These are phyloP conservation scores for Laodelphax striatellus DNA, from an alignment of 1,140 invertebrate species.

Conservation along the genomic window DNA sequence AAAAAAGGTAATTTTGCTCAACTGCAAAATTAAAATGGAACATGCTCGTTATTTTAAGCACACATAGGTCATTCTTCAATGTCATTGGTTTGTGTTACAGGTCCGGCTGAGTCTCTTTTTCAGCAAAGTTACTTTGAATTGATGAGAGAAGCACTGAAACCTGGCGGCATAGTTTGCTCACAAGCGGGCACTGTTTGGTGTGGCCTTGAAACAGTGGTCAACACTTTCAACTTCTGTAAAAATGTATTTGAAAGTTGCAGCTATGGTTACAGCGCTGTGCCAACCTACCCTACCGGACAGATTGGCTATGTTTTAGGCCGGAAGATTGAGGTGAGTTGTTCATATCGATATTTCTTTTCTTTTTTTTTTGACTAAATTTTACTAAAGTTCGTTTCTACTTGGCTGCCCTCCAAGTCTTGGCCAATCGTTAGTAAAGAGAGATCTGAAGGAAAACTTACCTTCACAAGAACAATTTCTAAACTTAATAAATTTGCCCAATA, in stretches of 20 bases:
- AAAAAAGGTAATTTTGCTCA: too few relatives aligned
- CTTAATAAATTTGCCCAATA: too few relatives aligned
- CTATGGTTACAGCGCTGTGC: constrained; percentile 76
- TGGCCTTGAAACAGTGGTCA: constrained; percentile 63
- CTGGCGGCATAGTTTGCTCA: constrained; percentile 83
- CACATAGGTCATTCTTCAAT: too few relatives aligned
- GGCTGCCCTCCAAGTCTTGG: too few relatives aligned
- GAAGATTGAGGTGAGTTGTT: constrained; percentile 37
- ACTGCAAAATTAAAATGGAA: too few relatives aligned
- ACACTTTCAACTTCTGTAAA: constrained; percentile 59
- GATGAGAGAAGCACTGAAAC: constrained; percentile 69
- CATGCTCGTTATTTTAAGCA: too few relatives aligned
- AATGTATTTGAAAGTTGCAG: constrained; percentile 60
- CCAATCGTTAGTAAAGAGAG: too few relatives aligned
- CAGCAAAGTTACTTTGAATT: constrained; percentile 81
- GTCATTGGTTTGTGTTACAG: constrained; percentile 24
- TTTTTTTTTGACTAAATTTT: not conserved
- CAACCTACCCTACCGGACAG: constrained; percentile 91
- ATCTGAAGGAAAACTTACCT: too few relatives aligned
- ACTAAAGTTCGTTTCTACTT: too few relatives aligned
- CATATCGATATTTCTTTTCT: not conserved
- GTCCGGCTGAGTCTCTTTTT: constrained; percentile 59
- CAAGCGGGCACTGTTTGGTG: constrained; percentile 89
- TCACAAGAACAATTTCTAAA: too few relatives aligned
- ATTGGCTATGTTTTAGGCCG: constrained; percentile 87